phyloP scores from a whole-genome alignment of 1,140 invertebrate genomes.

The Sitobion miscanthi region DNA sequence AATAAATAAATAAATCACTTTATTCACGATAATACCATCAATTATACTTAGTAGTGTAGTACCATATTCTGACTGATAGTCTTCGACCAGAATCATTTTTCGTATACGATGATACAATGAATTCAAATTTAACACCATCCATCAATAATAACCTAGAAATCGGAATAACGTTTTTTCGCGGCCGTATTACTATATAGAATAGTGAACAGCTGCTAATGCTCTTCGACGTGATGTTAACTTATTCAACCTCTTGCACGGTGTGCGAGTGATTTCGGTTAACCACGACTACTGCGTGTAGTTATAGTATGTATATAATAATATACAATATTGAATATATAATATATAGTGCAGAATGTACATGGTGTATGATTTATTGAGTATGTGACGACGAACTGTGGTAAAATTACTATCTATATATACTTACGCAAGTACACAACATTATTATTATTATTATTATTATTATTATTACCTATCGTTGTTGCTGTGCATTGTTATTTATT shows the following conservation, averaged over 20 bases:
- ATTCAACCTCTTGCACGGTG: background rate
- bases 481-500: background rate
- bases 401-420: background rate
- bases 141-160: too few relatives aligned
- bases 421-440: background rate
- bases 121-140: too few relatives aligned
- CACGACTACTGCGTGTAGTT: background rate
- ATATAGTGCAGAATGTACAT: background rate
- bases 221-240: background rate
- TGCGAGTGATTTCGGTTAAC: slow-evolving; percentile 23
- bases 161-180: background rate
- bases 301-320: background rate
- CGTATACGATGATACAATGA: too few relatives aligned
- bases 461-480: background rate
- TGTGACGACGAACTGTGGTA: background rate
- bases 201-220: background rate
- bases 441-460: background rate
- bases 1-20: too few relatives aligned
- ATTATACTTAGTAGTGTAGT: too few relatives aligned
- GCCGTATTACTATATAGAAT: background rate
- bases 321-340: background rate
- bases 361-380: background rate
- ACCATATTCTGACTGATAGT: too few relatives aligned
- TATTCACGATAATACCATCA: too few relatives aligned
- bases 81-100: too few relatives aligned